Conservation (phyloP, 2,113 vertebrate genomes). For the Eulacestoma nigropectus region DNA sequence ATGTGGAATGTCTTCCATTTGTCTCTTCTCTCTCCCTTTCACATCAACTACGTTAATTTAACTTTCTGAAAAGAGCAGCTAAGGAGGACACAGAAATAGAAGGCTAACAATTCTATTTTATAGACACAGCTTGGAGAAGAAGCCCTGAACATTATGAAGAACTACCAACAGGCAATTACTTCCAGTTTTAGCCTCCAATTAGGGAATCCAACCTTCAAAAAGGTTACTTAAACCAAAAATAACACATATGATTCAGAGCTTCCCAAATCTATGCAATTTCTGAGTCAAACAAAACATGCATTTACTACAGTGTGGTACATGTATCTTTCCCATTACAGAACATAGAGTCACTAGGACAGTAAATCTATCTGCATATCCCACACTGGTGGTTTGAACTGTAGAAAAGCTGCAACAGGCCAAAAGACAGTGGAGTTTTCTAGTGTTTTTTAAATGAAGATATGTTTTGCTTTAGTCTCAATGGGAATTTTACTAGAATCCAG, state of each 20-base stretch:
- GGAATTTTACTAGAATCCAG: neutral
- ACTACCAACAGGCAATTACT: neutral
- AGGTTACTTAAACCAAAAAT: neutral
- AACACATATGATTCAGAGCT: neutral
- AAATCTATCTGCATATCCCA: neutral
- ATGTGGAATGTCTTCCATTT: neutral
- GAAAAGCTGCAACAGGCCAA: neutral
- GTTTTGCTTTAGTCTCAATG: neutral
- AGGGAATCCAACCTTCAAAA: neutral
- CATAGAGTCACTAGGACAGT: neutral
- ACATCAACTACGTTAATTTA: neutral
- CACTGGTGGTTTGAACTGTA: neutral
- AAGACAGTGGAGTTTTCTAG: neutral
- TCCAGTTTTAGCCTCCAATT: neutral
- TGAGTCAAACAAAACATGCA: neutral
- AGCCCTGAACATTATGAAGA: neutral
- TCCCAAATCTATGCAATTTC: neutral
- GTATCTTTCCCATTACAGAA: neutral
- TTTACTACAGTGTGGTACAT: neutral
- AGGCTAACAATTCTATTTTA: neutral
- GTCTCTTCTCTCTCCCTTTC: neutral
- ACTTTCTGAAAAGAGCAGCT: neutral
- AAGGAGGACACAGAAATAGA: neutral
- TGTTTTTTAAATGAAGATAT: fast-evolving
- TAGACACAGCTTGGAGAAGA: neutral